Evolutionary conservation across 2,113 vertebrate genomes (phyloP).

Genomic region (Odobenus rosmarus): DNA sequence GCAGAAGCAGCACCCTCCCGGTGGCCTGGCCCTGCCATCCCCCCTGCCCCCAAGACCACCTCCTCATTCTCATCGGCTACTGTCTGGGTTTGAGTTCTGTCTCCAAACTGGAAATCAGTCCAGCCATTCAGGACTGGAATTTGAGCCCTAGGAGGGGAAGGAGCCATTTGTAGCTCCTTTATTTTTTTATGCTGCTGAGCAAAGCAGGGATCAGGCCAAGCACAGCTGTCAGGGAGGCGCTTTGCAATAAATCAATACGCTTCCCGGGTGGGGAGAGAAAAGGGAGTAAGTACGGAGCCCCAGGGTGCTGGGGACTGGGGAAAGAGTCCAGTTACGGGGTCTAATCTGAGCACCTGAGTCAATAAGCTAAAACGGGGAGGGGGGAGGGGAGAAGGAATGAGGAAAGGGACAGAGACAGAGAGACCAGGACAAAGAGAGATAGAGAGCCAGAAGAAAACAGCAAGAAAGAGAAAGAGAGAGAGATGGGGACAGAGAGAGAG

Average conservation of each 20-base stretch:
- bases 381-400: accelerated
- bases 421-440: not conserved
- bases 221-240: constrained; percentile 19
- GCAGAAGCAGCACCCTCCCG: not conserved
- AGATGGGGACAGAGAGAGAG: not conserved
- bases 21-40: accelerated
- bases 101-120: not conserved
- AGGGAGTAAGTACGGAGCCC: not conserved
- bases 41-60: accelerated
- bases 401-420: not conserved
- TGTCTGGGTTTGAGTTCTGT: not conserved
- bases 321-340: accelerated
- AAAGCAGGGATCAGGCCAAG: constrained; percentile 33
- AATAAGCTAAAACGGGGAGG: not conserved
- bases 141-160: not conserved
- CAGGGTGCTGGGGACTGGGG: not conserved
- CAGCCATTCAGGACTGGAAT: not conserved
- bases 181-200: constrained; percentile 31
- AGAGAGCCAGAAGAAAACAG: no score
- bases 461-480: not conserved
- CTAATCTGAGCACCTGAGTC: not conserved
- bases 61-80: not conserved
- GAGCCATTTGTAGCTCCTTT: not conserved
- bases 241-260: constrained; percentile 51
- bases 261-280: not conserved